These are phyloP conservation scores for Prochilodus magdalenae DNA, from an alignment of 2,113 vertebrate genomes.

Conservation along the genomic window DNA sequence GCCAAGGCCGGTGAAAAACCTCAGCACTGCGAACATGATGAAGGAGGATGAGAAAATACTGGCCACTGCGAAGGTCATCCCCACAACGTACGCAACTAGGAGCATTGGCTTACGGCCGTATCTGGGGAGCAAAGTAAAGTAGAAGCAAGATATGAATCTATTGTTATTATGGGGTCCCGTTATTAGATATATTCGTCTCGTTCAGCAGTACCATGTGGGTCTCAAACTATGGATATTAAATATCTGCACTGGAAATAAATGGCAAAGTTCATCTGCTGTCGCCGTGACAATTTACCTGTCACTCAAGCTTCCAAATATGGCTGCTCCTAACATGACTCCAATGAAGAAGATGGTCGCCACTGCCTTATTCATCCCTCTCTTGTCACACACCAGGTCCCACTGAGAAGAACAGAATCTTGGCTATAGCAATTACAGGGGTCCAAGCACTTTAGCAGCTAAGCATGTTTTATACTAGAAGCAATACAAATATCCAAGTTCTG, in stretches of 20 bases:
- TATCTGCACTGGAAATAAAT: not conserved
- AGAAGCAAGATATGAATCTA: not conserved
- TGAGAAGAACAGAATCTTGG: slow-evolving; percentile 53
- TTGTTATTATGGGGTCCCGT: not conserved
- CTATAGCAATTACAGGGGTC: not conserved
- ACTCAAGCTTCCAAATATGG: slow-evolving; percentile 81
- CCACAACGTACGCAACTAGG: slow-evolving; percentile 68
- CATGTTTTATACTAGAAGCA: not conserved
- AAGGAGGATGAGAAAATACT: slow-evolving; percentile 74
- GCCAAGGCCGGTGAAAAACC: slow-evolving; percentile 77
- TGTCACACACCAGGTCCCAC: slow-evolving; percentile 85
- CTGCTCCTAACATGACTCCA: slow-evolving; percentile 82
- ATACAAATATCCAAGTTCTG: not conserved
- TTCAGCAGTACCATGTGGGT: too few species aligned
- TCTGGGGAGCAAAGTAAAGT: slow-evolving; percentile 50
- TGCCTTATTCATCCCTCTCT: slow-evolving; percentile 77
- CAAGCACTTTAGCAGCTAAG: not conserved
- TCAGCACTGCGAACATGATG: slow-evolving; percentile 72
- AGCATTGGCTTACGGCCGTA: slow-evolving; percentile 74
- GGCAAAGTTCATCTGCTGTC: not conserved
- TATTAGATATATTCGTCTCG: not conserved
- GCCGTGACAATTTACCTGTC: slow-evolving; percentile 77
- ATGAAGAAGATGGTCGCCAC: slow-evolving; percentile 85
- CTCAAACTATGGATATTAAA: too few species aligned
- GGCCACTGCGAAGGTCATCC: slow-evolving; percentile 67